These are phyloP conservation scores for Gorsachius goisagi DNA, from an alignment of 2,113 vertebrate genomes.

Conservation along the genomic window DNA sequence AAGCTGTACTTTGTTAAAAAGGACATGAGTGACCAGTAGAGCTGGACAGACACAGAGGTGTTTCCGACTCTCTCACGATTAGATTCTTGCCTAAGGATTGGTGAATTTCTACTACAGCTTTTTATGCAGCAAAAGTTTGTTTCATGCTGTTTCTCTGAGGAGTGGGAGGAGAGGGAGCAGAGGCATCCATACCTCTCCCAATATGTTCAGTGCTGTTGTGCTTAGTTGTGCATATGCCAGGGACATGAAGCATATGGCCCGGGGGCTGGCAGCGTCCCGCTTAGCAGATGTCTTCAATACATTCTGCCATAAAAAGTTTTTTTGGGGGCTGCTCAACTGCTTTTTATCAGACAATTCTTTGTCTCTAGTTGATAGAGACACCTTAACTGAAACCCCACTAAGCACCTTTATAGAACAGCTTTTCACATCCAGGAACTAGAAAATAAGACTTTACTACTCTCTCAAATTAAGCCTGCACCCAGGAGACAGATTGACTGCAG, in stretches of 20 bases:
- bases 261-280: slow-evolving; percentile 64
- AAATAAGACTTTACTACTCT: not conserved
- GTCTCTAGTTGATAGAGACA: slow-evolving; percentile 51
- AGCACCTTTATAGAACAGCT: slow-evolving; percentile 35
- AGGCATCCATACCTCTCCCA: slow-evolving; percentile 61
- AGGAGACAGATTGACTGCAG: not conserved
- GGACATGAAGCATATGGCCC: slow-evolving; percentile 70
- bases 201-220: slow-evolving; percentile 64
- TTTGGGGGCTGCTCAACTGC: slow-evolving; percentile 56
- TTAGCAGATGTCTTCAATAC: slow-evolving; percentile 72
- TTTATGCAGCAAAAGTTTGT: slow-evolving; percentile 54
- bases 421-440: slow-evolving; percentile 21
- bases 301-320: slow-evolving; percentile 67
- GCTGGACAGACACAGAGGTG: not conserved
- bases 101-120: slow-evolving; percentile 27
- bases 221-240: slow-evolving; percentile 61
- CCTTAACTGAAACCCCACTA: slow-evolving; percentile 53
- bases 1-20: not conserved
- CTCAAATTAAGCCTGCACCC: not conserved
- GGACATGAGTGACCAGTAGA: not conserved
- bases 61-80: not conserved
- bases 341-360: slow-evolving; percentile 67
- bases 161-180: slow-evolving; percentile 21
- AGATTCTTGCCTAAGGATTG: slow-evolving; percentile 29
- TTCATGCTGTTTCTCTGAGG: slow-evolving; percentile 25